Evolutionary conservation across 2,113 vertebrate species (phyloP).

Genomic region (Gnathonemus longibarbis): DNA sequence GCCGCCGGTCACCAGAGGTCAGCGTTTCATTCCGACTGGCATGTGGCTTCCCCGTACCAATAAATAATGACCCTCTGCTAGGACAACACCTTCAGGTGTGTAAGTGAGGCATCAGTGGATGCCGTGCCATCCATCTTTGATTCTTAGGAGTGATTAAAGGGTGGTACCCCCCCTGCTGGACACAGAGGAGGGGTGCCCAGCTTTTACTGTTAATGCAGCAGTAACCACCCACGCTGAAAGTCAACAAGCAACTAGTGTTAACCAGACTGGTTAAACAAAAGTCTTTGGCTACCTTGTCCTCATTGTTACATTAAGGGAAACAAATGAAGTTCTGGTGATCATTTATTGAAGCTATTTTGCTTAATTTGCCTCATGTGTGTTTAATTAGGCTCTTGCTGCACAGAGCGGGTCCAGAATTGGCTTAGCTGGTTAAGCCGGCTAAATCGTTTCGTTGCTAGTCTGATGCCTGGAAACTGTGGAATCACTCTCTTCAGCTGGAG

Average conservation of each 20-base stretch:
- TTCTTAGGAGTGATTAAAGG: background rate
- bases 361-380: background rate
- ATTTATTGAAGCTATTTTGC: background rate
- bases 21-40: background rate
- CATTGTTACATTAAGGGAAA: background rate
- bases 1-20: background rate
- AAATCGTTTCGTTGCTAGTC: background rate
- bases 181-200: background rate
- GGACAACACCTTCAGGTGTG: background rate
- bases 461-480: background rate
- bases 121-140: background rate
- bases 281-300: background rate
- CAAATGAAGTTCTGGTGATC: background rate
- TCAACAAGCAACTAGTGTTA: background rate
- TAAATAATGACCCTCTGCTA: background rate
- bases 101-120: background rate
- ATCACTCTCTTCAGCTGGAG: background rate
- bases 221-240: background rate
- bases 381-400: background rate
- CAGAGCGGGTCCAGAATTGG: background rate
- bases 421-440: background rate
- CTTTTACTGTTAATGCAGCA: background rate
- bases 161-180: background rate
- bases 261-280: background rate
- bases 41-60: background rate